Evolutionary conservation across 1,140 invertebrate genomes (phyloP).

Genomic region (Pogonomyrmex barbatus): DNA sequence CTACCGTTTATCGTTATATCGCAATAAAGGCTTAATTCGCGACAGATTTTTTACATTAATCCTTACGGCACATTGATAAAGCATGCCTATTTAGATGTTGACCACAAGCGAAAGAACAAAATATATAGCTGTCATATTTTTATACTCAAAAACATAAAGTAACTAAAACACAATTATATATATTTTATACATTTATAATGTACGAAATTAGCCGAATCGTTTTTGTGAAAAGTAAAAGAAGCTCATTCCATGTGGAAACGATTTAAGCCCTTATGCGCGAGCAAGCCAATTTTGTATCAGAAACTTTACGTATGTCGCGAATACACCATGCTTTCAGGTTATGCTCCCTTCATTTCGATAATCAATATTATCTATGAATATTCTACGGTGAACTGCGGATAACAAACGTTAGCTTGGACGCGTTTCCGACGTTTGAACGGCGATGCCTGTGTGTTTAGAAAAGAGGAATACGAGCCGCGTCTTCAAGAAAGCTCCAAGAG

Average conservation of each 20-base stretch:
- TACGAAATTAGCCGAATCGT: neutral
- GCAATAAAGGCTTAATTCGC: conserved; percentile 33
- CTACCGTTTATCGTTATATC: conserved; percentile 35
- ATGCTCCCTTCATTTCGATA: conserved; percentile 34
- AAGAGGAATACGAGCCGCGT: conserved; percentile 1
- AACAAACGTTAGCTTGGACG: conserved; percentile 62
- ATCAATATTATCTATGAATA: conserved; percentile 35
- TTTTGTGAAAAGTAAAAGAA: neutral
- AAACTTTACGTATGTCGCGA: conserved; percentile 51
- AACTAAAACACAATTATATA: neutral
- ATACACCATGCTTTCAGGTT: conserved; percentile 29
- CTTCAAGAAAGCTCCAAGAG: neutral
- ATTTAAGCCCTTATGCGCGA: conserved; percentile 20
- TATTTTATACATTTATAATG: neutral
- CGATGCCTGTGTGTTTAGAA: conserved; percentile 49
- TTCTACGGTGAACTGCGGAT: conserved; percentile 39
- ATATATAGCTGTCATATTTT: neutral
- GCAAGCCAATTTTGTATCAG: neutral
- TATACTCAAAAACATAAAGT: neutral
- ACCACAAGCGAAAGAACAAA: neutral
- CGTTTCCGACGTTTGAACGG: conserved; percentile 62
- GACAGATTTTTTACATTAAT: neutral
- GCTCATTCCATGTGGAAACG: neutral
- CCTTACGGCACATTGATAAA: neutral
- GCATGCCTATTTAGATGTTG: neutral